Conservation (phyloP, 2,113 vertebrate genomes). For the Microcebus lehilahytsara region DNA sequence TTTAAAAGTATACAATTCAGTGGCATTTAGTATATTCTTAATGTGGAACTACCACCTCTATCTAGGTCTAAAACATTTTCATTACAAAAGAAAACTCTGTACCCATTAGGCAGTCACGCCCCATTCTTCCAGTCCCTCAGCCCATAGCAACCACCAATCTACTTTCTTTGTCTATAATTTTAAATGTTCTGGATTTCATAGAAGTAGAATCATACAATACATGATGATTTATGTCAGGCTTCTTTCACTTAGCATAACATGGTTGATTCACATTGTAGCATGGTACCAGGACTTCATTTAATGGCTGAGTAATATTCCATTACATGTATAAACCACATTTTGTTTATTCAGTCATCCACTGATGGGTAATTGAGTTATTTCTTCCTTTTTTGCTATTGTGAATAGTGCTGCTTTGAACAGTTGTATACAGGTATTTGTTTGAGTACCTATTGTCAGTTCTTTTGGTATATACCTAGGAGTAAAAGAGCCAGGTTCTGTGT, state of each 20-base stretch:
- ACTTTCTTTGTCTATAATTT: neutral
- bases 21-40: neutral
- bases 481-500: neutral
- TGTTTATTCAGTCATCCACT: neutral
- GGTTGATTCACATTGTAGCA: neutral
- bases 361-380: neutral
- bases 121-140: neutral
- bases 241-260: neutral
- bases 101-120: neutral
- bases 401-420: neutral
- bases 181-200: constrained; percentile 12
- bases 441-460: neutral
- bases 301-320: neutral
- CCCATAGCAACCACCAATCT: neutral
- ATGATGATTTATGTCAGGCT: constrained; percentile 8
- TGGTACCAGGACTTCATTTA: neutral
- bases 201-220: neutral
- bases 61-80: neutral
- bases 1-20: neutral
- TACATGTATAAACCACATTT: neutral
- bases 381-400: neutral
- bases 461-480: neutral
- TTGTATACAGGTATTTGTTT: neutral
- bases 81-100: neutral
- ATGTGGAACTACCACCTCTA: neutral